Base-by-base conservation (phyloP, 2,113 vertebrate species). In the Typhlomys cinereus region DNA sequence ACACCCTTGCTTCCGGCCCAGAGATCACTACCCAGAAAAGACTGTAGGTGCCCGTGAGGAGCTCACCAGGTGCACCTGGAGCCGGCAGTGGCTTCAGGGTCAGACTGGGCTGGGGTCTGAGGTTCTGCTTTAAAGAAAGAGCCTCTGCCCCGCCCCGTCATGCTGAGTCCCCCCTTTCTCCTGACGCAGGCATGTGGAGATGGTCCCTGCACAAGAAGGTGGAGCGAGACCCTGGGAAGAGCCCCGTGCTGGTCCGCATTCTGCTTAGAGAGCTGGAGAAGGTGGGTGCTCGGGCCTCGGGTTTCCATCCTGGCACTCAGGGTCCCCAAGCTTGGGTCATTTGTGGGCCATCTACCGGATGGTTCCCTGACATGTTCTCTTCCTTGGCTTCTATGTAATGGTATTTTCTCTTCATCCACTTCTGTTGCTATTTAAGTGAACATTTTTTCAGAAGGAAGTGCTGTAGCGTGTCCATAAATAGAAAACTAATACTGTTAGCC, bases 171-270 rank as follows among this genome's bases (percentile, higher is more conserved):
- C 67, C 59, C 15, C 89, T 67, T 71, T 93, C 76, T 94, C 54
- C 2, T 64, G 73, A 29, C 46, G 1, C 96, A 99, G 99, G 99
- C 75, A 99, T 99, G 99, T 97, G 99, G 97, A 98, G 99, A 83
- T 99, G 99, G 99, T 99, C 99, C 0, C 96, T 99, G 91, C 99
- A 99, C 59, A 99, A 99, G 97, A 99, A 99, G 94, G 98, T 99
- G 0, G 98, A 98, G 64, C 98, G 98, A 88, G 98, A 98, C 71
- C 99, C 98, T 1, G 90, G 92, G 1, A 98, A 96, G 95, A 98
- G 98, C 90, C 97, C 98, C 0, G 82, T 98, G 81, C 94, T 99
- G 96, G 97, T 99, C 88, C 97, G 96, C 92, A 98, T 99, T 93
- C 98, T 99, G 84, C 98, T 99, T 84, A 98, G 98, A 95, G 99